These are phyloP conservation scores for Neodiprion pinetum DNA, from an alignment of 1,140 invertebrate genomes.

Conservation along the genomic window DNA sequence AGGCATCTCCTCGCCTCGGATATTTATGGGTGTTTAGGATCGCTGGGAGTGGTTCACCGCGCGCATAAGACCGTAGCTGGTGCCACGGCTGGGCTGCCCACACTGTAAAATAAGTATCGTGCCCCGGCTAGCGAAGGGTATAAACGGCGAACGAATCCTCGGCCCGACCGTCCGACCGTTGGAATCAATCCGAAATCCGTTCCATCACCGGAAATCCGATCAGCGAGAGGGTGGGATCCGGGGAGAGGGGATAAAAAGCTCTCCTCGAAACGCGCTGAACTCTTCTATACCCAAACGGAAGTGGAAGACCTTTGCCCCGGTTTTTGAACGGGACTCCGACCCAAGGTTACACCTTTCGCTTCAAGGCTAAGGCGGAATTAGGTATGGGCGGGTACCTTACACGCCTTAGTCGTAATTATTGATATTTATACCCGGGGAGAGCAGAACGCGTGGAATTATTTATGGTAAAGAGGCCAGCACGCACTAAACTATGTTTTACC, in stretches of 20 bases:
- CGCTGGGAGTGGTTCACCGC: slow-evolving; percentile 3
- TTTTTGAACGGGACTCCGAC: not conserved
- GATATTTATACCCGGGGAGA: slow-evolving; percentile 34
- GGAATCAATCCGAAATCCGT: no score
- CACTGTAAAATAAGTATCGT: not conserved
- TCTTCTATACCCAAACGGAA: not conserved
- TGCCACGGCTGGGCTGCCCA: not conserved
- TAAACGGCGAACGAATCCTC: not conserved
- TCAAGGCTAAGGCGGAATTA: not conserved
- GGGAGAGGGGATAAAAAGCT: not conserved
- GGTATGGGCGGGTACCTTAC: slow-evolving; percentile 7
- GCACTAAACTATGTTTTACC: slow-evolving; percentile 37
- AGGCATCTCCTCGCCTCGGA: not conserved
- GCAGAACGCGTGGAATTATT: slow-evolving; percentile 33
- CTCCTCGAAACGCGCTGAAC: no score
- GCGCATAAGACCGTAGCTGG: not conserved
- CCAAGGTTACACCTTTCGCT: not conserved
- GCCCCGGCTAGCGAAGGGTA: not conserved
- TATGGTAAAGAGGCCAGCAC: slow-evolving; percentile 29
- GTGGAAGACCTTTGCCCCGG: not conserved
- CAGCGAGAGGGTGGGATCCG: not conserved
- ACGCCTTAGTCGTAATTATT: slow-evolving; percentile 35
- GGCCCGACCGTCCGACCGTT: no score
- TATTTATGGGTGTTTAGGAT: slow-evolving; percentile 7
- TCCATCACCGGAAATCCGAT: no score